phyloP scores from a whole-genome alignment of 2,797 vertebrate genomes.

The Coranthus polyacanthus region DNA sequence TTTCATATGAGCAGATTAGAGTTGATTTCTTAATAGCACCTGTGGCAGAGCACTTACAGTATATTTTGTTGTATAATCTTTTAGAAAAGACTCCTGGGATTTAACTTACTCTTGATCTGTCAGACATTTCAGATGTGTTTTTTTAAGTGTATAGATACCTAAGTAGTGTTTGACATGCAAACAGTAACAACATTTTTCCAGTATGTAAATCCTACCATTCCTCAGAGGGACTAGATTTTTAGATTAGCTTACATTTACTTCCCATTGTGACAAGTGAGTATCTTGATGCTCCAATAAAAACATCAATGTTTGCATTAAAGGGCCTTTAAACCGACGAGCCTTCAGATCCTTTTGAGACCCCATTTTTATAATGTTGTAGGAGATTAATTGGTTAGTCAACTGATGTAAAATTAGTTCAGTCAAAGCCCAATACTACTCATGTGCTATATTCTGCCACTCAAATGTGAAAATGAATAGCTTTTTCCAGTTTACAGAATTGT shows the following conservation, averaged over 20 bases:
- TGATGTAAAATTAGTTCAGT: background rate
- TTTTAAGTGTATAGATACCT: background rate
- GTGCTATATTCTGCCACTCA: too few relatives aligned
- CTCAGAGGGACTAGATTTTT: background rate
- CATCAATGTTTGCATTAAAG: conserved; percentile 1
- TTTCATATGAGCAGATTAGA: background rate
- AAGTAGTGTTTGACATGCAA: background rate
- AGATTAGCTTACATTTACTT: background rate
- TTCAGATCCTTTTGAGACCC: background rate
- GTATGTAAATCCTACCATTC: background rate
- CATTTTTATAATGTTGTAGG: background rate
- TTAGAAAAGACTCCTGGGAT: background rate
- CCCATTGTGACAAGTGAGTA: background rate
- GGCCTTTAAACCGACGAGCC: background rate
- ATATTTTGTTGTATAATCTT: background rate
- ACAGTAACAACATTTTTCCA: background rate
- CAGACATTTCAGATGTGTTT: too few relatives aligned
- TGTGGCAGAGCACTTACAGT: background rate
- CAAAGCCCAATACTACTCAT: background rate
- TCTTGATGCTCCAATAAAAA: background rate
- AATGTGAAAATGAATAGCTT: too few relatives aligned
- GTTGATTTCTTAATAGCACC: background rate
- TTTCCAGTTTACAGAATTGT: too few relatives aligned
- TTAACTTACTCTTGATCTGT: background rate
- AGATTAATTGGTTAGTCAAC: background rate